phyloP scores from a whole-genome alignment of 2,113 vertebrate genomes.

The Nymphicus hollandicus region DNA sequence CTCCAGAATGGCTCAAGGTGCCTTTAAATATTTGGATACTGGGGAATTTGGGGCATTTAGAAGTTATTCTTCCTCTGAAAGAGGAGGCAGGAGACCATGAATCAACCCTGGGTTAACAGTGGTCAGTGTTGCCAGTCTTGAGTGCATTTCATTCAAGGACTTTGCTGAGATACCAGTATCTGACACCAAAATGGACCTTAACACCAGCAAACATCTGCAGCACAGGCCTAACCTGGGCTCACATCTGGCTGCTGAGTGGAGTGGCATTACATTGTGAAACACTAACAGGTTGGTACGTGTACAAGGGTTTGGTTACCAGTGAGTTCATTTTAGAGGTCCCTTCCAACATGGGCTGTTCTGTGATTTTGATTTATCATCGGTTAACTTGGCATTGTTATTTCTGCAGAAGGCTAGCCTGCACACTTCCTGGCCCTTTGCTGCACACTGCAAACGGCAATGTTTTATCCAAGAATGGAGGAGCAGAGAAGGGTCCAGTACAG shows the following conservation, averaged over 20 bases:
- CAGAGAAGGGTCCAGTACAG: neutral
- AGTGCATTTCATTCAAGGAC: neutral
- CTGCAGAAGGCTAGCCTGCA: neutral
- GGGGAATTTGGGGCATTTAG: neutral
- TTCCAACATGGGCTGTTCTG: neutral
- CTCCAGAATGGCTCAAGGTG: neutral
- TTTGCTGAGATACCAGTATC: neutral
- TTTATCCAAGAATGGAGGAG: neutral
- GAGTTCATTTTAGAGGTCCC: neutral
- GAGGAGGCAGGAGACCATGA: neutral
- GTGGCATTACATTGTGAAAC: neutral
- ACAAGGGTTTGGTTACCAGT: neutral
- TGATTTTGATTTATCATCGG: neutral
- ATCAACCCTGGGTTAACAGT: neutral
- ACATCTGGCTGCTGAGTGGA: neutral
- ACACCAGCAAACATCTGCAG: neutral
- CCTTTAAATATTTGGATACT: neutral
- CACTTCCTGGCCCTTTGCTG: neutral
- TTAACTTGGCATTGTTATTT: neutral
- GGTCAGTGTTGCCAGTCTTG: neutral
- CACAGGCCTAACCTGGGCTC: neutral
- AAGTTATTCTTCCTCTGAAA: neutral
- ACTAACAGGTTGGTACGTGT: neutral
- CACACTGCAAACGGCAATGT: accelerated
- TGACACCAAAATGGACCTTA: neutral